These are phyloP conservation scores for Prionailurus viverrinus DNA, from an alignment of 2,113 vertebrate genomes.

Conservation along the genomic window DNA sequence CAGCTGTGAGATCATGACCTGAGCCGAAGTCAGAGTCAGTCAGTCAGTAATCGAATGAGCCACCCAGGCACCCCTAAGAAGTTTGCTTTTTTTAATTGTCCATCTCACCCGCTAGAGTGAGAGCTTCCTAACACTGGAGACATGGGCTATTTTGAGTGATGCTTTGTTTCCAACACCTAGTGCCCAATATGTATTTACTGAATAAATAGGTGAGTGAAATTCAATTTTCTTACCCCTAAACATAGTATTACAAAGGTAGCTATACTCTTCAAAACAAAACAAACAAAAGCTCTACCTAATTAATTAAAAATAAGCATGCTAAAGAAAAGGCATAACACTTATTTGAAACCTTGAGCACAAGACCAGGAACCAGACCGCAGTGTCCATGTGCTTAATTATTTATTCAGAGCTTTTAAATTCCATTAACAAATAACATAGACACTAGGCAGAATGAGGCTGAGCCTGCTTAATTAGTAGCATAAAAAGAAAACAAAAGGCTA, in stretches of 20 bases:
- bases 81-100: not conserved
- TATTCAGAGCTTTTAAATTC: conserved; percentile 67
- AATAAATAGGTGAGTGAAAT: not conserved
- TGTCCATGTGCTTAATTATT: conserved; percentile 64
- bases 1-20: no score
- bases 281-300: not conserved
- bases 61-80: no score
- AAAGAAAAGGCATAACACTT: not conserved
- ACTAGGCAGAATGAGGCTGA: conserved; percentile 41
- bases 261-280: not conserved
- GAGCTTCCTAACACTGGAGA: not conserved
- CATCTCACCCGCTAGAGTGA: not conserved
- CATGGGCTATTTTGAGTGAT: not conserved
- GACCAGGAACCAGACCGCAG: not conserved
- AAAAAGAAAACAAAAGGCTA: conserved; percentile 48
- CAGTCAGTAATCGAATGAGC: no score
- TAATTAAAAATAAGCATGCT: conserved; percentile 37
- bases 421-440: conserved; percentile 61
- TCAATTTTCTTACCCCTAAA: not conserved
- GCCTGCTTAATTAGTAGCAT: conserved; percentile 55
- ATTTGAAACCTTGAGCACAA: conserved; percentile 34
- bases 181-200: not conserved
- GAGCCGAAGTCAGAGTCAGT: no score
- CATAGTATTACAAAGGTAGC: not conserved
- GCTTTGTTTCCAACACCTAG: not conserved